Percentiles rank a stretch among this genome's conserved stretches.
Evolutionary conservation across 2,113 vertebrate species (phyloP).

Genomic region (Megalops atlanticus): DNA sequence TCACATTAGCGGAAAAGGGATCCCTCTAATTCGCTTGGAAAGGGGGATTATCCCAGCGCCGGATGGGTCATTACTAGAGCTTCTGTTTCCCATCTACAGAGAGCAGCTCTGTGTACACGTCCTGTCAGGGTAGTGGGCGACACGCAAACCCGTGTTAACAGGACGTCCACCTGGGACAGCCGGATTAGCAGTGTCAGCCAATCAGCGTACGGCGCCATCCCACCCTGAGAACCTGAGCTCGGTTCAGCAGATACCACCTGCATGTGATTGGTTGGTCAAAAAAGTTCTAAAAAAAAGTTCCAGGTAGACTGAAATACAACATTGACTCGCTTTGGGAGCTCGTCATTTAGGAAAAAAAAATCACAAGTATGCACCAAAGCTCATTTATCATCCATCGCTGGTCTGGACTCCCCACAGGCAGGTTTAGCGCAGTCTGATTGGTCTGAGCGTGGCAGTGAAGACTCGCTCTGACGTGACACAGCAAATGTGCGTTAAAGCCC

Average conservation of each 20-base stretch:
- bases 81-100: conserved; percentile 48
- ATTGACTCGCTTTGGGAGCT: not conserved
- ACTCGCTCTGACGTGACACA: too few relatives aligned
- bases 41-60: conserved; percentile 54
- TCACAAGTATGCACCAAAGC: not conserved
- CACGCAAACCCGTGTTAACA: conserved; percentile 28
- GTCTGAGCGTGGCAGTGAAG: too few relatives aligned
- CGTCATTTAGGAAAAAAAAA: not conserved
- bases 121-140: conserved; percentile 39
- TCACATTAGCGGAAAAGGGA: conserved; percentile 61
- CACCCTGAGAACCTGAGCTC: not conserved
- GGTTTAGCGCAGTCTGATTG: not conserved
- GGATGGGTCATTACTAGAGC: conserved; percentile 52
- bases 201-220: not conserved
- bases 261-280: not conserved
- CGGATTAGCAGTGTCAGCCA: conserved; percentile 15
- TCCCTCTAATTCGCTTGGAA: conserved; percentile 65
- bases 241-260: not conserved
- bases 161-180: conserved; percentile 20
- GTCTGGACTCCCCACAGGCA: not conserved
- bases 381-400: not conserved
- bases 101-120: conserved; percentile 40
- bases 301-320: not conserved
- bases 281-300: not conserved
- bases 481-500: not conserved